Conservation (phyloP, 2,888 invertebrate genomes). For the Mantis religiosa region DNA sequence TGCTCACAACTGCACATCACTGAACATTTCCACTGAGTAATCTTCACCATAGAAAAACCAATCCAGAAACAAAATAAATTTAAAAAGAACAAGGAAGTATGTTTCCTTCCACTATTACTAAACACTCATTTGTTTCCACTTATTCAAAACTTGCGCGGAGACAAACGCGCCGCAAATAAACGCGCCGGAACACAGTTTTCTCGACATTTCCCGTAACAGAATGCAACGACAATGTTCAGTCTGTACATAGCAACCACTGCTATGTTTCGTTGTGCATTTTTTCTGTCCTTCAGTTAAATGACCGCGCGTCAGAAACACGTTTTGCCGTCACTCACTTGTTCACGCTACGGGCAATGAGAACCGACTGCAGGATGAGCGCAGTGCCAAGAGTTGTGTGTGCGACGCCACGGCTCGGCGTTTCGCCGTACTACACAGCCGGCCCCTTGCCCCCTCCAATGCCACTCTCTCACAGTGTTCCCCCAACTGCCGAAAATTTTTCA, state of each 20-base stretch:
- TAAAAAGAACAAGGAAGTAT: neutral
- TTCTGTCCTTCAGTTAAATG: neutral
- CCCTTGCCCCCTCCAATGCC: neutral
- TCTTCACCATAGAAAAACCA: neutral
- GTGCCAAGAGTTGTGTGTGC: neutral
- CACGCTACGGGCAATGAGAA: neutral
- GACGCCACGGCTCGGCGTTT: neutral
- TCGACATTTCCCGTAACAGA: neutral
- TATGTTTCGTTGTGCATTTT: neutral
- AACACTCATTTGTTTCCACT: neutral
- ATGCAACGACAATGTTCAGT: neutral
- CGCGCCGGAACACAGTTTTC: neutral
- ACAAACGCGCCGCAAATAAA: neutral
- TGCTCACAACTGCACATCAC: neutral
- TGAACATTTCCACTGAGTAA: neutral
- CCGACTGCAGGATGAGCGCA: neutral
- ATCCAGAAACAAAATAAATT: neutral
- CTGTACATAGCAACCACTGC: neutral
- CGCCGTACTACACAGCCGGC: neutral
- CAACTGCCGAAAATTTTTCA: slow-evolving; percentile 9
- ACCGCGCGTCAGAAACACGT: neutral
- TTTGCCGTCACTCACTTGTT: neutral
- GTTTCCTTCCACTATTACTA: neutral
- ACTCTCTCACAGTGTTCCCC: neutral
- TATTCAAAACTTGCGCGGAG: neutral